Evolutionary conservation across 2,797 vertebrate genomes (phyloP).

Genomic region (Lepus townsendii): DNA sequence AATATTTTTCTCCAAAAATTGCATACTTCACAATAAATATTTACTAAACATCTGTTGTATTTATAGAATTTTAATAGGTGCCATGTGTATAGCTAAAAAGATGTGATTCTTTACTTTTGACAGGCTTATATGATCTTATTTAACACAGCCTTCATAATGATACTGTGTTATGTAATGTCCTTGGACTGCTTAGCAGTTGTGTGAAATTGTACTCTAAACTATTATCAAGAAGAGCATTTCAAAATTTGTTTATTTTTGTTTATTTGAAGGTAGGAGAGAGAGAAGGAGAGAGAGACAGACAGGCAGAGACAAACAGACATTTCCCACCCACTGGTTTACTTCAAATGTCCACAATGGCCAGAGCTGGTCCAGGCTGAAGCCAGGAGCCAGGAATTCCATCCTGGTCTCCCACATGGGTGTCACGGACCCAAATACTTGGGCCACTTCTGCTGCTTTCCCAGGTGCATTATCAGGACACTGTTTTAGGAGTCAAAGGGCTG

Average conservation of each 20-base stretch:
- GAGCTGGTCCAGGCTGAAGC: too few relatives aligned
- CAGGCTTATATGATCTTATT: not conserved
- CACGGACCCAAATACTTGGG: too few relatives aligned
- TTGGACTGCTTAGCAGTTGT: constrained; percentile 48
- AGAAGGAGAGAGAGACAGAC: too few relatives aligned
- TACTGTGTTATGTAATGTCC: constrained; percentile 46
- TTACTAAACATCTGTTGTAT: constrained; percentile 29
- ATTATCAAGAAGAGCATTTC: not conserved
- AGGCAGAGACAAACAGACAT: too few relatives aligned
- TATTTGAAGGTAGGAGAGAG: not conserved
- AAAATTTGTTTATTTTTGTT: not conserved
- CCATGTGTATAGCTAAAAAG: not conserved
- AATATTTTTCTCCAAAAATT: not conserved
- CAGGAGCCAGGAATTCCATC: too few relatives aligned
- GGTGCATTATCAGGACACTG: too few relatives aligned
- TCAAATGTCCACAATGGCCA: too few relatives aligned
- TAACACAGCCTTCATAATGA: not conserved
- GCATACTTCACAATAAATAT: not conserved
- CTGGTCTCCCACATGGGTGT: too few relatives aligned
- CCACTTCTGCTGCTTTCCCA: too few relatives aligned
- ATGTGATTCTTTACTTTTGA: constrained; percentile 50
- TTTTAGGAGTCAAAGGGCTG: too few relatives aligned
- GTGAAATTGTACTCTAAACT: constrained; percentile 43
- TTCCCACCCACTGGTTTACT: too few relatives aligned
- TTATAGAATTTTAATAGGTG: constrained; percentile 57